phyloP scores from a whole-genome alignment of 2,113 vertebrate species.

The Nothoprocta perdicaria region DNA sequence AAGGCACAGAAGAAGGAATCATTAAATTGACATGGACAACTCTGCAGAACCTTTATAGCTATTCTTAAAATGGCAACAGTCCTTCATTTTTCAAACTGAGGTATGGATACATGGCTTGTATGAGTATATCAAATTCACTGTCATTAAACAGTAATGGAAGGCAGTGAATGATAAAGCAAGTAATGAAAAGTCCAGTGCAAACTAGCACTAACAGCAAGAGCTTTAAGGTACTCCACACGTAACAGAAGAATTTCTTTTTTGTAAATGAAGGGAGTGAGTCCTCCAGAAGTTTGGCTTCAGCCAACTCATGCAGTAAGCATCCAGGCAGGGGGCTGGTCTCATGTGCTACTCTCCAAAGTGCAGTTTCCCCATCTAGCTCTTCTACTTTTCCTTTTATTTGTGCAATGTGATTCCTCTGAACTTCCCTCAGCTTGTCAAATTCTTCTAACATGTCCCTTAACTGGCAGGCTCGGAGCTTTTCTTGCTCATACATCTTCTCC shows the following conservation, averaged over 20 bases:
- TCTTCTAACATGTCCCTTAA: not conserved
- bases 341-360: not conserved
- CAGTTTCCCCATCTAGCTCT: not conserved
- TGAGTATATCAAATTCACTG: not conserved
- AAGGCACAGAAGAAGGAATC: not conserved
- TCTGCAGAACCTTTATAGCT: not conserved
- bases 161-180: not conserved
- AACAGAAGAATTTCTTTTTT: not conserved
- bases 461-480: not conserved
- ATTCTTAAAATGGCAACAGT: not conserved
- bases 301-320: not conserved
- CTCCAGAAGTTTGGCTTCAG: not conserved
- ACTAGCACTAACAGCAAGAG: not conserved
- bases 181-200: not conserved
- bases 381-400: not conserved
- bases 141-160: not conserved
- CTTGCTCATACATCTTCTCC: not conserved
- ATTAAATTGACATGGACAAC: not conserved
- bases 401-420: not conserved
- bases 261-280: not conserved
- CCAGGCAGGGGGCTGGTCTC: not conserved
- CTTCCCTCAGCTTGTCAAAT: not conserved
- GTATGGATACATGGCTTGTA: not conserved
- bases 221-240: not conserved
- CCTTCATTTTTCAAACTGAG: not conserved